Evolutionary conservation across 2,113 vertebrate genomes (phyloP).

Genomic region (Calonectris borealis): DNA sequence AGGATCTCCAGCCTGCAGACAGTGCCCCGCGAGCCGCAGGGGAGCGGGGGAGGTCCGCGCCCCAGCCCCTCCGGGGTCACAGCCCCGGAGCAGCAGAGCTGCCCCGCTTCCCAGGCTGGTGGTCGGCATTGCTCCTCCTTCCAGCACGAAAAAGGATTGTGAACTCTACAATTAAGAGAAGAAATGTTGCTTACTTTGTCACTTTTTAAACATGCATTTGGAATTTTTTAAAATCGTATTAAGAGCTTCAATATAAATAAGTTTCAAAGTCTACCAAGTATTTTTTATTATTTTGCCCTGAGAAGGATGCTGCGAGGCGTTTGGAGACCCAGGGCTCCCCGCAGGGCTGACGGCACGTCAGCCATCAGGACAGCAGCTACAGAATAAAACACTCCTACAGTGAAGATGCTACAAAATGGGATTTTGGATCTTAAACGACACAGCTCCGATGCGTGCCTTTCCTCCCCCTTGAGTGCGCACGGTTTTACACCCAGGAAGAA

Average conservation of each 20-base stretch:
- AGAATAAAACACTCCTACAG: not conserved
- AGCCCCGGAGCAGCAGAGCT: not conserved
- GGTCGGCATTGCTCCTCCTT: not conserved
- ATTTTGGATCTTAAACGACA: not conserved
- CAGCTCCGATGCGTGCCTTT: not conserved
- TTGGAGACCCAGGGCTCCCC: not conserved
- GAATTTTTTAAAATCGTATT: not conserved
- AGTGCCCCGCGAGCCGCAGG: not conserved
- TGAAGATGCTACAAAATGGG: not conserved
- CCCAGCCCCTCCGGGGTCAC: not conserved
- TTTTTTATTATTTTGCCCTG: not conserved
- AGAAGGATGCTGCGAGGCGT: not conserved
- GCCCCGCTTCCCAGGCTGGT: not conserved
- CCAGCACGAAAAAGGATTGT: accelerated
- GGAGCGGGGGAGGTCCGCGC: not conserved
- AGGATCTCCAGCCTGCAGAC: not conserved
- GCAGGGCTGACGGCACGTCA: not conserved
- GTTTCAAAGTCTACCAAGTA: not conserved
- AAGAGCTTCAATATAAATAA: not conserved
- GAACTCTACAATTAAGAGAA: not conserved
- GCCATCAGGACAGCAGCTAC: not conserved
- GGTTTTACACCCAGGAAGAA: not conserved
- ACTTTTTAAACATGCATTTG: not conserved
- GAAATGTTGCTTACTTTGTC: not conserved
- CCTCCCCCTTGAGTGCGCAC: not conserved